Evolutionary conservation across 1,140 invertebrate species (phyloP), one percentile per base, ranked within the genome.

Genomic region (Rhopalosiphum padi): DNA sequence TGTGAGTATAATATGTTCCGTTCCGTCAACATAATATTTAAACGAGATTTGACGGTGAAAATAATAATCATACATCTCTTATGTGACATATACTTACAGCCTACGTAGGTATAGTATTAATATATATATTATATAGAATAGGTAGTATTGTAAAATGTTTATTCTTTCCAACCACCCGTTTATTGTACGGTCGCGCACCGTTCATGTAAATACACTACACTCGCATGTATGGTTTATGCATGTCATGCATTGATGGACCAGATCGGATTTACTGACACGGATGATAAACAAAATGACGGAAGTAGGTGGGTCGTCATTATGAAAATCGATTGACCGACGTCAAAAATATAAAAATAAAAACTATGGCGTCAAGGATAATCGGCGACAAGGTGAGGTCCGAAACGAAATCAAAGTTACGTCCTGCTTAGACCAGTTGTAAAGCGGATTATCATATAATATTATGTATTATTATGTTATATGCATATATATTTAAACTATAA

Each of bases 271-370:
- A 93, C 46, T 46, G 25, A 90, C 55, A 68, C 35, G 48, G 82
- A 93, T 86, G 43, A 93, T 51, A 51, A 37, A 41, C 35, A 43
- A 93, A 37, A 93, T 93, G 82, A 86, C 91, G 91, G 91, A 93
- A 93, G 82, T 93, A 85, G 91, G 91, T 93, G 77, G 82, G 37
- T 53, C 91, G 25, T 53, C 48, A 37, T 92, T 30, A 92, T 92
- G 77, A 85, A 92, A 85, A 92, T 92, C 91, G 77, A 92, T 92
- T 92, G 91, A 92, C 91, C 91, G 48, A n/a, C 30, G 90, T 82
- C 30, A 43, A 55, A 60, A 86, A 86, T 3, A 86, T 30, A 46
- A 46, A 85, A 41, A 89, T 53, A 53, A 53, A 92, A 85, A 53
- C 82, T 37, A 48, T 25, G 91, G 48, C 82, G 82, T 93, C 91